phyloP scores from a whole-genome alignment of 2,797 vertebrate genomes.

The Argentina silus region DNA sequence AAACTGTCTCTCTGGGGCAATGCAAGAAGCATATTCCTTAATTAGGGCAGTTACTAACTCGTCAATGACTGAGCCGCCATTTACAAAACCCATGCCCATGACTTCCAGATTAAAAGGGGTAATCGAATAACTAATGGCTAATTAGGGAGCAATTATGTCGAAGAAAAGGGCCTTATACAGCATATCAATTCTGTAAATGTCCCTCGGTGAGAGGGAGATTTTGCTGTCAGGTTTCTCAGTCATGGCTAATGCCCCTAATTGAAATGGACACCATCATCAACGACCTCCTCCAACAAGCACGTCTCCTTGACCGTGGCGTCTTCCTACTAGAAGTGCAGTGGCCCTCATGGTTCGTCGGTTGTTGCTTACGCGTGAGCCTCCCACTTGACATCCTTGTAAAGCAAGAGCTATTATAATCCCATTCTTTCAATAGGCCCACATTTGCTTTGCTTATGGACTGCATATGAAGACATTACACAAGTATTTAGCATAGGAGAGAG shows the following conservation, averaged over 20 bases:
- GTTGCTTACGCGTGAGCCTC: not conserved
- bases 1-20: conserved; percentile 51
- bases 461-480: conserved; percentile 50
- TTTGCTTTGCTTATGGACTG: not conserved
- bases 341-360: not conserved
- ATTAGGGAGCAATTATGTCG: conserved; percentile 79
- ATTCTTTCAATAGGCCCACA: not conserved
- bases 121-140: conserved; percentile 80
- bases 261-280: conserved; percentile 44
- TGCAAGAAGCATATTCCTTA: conserved; percentile 57
- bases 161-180: conserved; percentile 62
- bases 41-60: conserved; percentile 68
- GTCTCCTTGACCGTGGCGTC: too few relatives aligned
- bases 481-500: conserved; percentile 35
- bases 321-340: not conserved
- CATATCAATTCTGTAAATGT: conserved; percentile 58
- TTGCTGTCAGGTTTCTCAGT: conserved; percentile 50
- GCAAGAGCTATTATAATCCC: not conserved
- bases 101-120: conserved; percentile 70
- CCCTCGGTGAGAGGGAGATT: conserved; percentile 39
- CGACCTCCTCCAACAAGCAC: not conserved
- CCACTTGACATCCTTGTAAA: not conserved
- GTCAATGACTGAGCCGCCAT: conserved; percentile 70
- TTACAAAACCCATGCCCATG: conserved; percentile 58
- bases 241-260: conserved; percentile 62